Evolutionary conservation across 2,797 vertebrate genomes (phyloP), one percentile per base, ranked within the genome.

Genomic region (Cirrhinus mrigala): DNA sequence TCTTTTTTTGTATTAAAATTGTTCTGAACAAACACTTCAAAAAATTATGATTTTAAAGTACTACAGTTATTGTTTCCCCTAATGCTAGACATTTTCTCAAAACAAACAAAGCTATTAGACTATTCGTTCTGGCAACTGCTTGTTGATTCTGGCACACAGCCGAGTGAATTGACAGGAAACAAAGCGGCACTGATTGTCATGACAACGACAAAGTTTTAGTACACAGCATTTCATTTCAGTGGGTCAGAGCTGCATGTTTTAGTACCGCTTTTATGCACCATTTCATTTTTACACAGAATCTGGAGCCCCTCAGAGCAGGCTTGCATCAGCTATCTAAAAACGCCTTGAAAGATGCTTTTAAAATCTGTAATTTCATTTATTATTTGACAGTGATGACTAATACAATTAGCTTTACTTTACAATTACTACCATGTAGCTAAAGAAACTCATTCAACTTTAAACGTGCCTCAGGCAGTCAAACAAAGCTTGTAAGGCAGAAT

Each of bases 21-120:
- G 20, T 56, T 78, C 8, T 44, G 22, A 62, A 27, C 37, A 62
- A 27, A 78, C 76, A 46, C n/a, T 44, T 62, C 0, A 60, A 27
- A 24, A 60, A n/a, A 9, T 15, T 3, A 3, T 3, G 12, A 60
- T 44, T 78, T 16, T 44, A 16, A 77, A 77, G 54, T 44, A 44
- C 24, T 58, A 15, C 54, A 60, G 37, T 44, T 10, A 78, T 24
- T 44, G 33, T 78, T 78, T 27, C 37, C 22, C 54, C 14, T 44
- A 78, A 14, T 78, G 37, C 14, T 20, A 46, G 56, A 62, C 15
- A 27, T 60, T 62, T 46, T 78, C 37, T 27, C 56, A 62, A 78
- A 78, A 62, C 76, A 78, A 78, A 78, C 76, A 62, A 18, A 27
- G 37, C 76, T 78, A 62, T 78, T 58, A 77, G 74, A 62, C 76